phyloP scores from a whole-genome alignment of 2,888 invertebrate species.

The Nomada fucata region DNA sequence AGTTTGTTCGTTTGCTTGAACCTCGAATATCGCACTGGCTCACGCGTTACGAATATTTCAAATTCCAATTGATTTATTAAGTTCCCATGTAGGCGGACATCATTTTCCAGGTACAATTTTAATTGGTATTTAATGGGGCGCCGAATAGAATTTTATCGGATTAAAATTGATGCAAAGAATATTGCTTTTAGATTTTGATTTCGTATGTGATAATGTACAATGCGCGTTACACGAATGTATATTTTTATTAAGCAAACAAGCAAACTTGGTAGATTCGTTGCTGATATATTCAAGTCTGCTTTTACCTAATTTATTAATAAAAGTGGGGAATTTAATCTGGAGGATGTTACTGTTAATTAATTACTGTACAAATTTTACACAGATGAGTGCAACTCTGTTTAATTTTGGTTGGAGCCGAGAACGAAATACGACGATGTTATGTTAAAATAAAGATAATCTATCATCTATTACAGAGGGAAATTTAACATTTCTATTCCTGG shows the following conservation, averaged over 20 bases:
- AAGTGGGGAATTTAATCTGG: constrained; percentile 21
- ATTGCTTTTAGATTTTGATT: neutral
- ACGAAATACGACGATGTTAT: neutral
- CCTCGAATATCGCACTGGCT: no score
- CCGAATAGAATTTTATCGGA: neutral
- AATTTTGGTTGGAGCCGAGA: neutral
- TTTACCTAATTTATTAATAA: constrained; percentile 4
- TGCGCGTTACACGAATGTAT: neutral
- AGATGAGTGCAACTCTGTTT: constrained; percentile 32
- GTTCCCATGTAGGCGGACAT: no score
- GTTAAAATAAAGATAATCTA: neutral
- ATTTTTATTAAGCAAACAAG: constrained; percentile 52
- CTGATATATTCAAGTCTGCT: constrained; percentile 2
- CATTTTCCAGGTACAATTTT: no score
- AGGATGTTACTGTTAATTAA: constrained; percentile 2
- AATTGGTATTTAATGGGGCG: neutral
- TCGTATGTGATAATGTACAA: neutral
- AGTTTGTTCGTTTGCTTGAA: constrained; percentile 59
- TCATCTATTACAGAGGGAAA: neutral
- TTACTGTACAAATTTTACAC: constrained; percentile 38
- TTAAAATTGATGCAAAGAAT: neutral
- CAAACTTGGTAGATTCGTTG: constrained; percentile 38
- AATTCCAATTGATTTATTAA: neutral
- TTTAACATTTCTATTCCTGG: neutral
- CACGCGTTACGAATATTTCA: neutral